Base-by-base conservation (phyloP, 2,113 vertebrate genomes). In the Phylloscopus trochilus region DNA sequence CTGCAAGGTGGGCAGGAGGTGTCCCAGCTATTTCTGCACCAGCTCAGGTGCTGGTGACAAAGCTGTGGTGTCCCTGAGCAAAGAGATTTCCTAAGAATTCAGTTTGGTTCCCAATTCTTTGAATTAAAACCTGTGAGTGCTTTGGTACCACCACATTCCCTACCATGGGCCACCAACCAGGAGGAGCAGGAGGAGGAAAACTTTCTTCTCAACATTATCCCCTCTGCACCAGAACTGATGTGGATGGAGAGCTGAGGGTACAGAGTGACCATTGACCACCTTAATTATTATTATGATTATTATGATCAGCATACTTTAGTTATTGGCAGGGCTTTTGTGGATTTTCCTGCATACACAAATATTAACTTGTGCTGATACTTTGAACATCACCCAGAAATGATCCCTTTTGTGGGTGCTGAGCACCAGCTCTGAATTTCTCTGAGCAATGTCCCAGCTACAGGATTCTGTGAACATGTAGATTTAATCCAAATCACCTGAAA, bases 381-480 rank as follows among this genome's bases (percentile, higher is more conserved):
- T 5, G 6, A 47, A 24, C 7, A 9, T 11, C 5, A 21, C 51
- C 35, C 31, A 28, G 28, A 41, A 64, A 27, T 67, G 1, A 5
- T 20, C 43, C 20, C 43, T 51, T 80, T 51, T 30, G 31, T 21
- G 67, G 9, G 27, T 46, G 28, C 22, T 60, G 30, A 13, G 2
- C 35, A 10, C 13, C 73, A 59, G 18, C 39, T 89, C 49, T 27
- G 47, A 9, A 9, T 72, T 89, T 47, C 18, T 47, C 31, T 17
- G 4, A 0, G 0, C 3, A 11, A 35, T 6, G 4, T 15, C 52
- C 53, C 56, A 79, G 80, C 9, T 31, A 47, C 9, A 17, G 47
- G 59, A 5, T 16, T 75, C 43, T 52, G 6, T 73, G 44, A 66
- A 62, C 2, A 5, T 15, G 23, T 8, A 30, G 53, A 24, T 31